Evolutionary conservation across 2,888 invertebrate species (phyloP).

Genomic region (Ophonus ardosiacus): DNA sequence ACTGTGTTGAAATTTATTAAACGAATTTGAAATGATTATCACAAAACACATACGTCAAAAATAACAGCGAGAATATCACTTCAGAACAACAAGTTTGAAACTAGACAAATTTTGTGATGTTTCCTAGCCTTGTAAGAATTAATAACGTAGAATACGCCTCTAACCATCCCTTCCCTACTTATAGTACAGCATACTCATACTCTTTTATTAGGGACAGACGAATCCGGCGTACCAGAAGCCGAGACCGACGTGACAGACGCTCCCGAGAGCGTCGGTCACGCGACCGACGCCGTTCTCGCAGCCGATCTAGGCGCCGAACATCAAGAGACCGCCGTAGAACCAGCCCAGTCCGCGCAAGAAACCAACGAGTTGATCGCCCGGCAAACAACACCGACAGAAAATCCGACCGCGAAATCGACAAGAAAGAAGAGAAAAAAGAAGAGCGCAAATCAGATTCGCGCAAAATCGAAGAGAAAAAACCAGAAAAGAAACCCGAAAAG

Average conservation of each 20-base stretch:
- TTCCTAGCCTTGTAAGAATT: no score
- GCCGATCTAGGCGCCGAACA: slow-evolving; percentile 71
- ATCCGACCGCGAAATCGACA: slow-evolving; percentile 64
- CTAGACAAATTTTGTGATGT: no score
- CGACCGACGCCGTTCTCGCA: slow-evolving; percentile 70
- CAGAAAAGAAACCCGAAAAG: slow-evolving; percentile 64
- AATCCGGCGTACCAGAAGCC: slow-evolving; percentile 72
- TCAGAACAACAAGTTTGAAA: no score
- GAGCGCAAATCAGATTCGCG: slow-evolving; percentile 69
- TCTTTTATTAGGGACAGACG: slow-evolving; percentile 67
- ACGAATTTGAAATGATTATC: no score
- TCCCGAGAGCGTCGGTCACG: slow-evolving; percentile 72
- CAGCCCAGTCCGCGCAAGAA: slow-evolving; percentile 71
- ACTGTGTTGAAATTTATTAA: no score
- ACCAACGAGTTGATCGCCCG: slow-evolving; percentile 68
- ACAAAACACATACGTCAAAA: no score
- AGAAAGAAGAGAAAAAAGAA: slow-evolving; percentile 69
- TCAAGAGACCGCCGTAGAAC: slow-evolving; percentile 72
- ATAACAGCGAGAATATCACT: no score
- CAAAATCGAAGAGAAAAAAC: slow-evolving; percentile 67
- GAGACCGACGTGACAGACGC: slow-evolving; percentile 71
- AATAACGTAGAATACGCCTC: no score
- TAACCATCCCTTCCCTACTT: not conserved
- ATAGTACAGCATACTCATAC: not conserved
- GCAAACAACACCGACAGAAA: slow-evolving; percentile 65